Base-by-base conservation (phyloP, 2,113 vertebrate genomes). In the Dipodomys ordii region DNA sequence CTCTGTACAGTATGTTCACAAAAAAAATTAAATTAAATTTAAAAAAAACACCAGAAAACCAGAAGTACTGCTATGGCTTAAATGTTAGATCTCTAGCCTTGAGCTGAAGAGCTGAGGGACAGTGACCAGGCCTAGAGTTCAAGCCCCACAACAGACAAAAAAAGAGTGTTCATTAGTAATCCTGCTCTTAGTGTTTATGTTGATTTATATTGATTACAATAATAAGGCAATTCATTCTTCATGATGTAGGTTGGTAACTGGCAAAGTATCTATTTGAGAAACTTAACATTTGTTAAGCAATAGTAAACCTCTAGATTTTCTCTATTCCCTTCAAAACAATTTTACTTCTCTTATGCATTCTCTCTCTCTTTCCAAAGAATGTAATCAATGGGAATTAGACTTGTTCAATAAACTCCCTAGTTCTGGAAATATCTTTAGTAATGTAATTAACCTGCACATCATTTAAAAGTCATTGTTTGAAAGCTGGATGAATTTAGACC, bases 371-470 rank as follows among this genome's bases (percentile, higher is more conserved):
- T 39, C 44, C 65, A 87, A 89, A 95, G 83, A 96, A 87, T 60
- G 72, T 71, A 96, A 96, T 95, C 49, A 0, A 85, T 96, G 84
- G n/a, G 76, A 95, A 95, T 93, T 96, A 96, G 77, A 83, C 77
- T 95, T 96, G 83, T 23, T 74, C 85, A 80, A 83, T 90, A 96
- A 93, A 93, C 82, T 90, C 46, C 78, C 71, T 67, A 90, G 74
- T 39, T 2, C 88, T 85, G 23, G 0, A n/a, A 73, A 96, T 96
- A 65, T 88, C 72, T 83, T 94, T 95, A 95, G 65, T 85, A 97
- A 94, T 83, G 0, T 93, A 95, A 92, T 96, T 88, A 93, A 46
- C 44, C 6, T 32, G 62, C 30, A 30, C 39, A 95, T 92, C n/a
- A 93, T 71, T 90, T 77, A 90, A 88, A 86, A 95, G 3, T 88